A percentile compares a stretch with the other conserved stretches of the same genome.
Conservation (phyloP, 2,797 vertebrate genomes). For the Microctenopoma lineatum region DNA sequence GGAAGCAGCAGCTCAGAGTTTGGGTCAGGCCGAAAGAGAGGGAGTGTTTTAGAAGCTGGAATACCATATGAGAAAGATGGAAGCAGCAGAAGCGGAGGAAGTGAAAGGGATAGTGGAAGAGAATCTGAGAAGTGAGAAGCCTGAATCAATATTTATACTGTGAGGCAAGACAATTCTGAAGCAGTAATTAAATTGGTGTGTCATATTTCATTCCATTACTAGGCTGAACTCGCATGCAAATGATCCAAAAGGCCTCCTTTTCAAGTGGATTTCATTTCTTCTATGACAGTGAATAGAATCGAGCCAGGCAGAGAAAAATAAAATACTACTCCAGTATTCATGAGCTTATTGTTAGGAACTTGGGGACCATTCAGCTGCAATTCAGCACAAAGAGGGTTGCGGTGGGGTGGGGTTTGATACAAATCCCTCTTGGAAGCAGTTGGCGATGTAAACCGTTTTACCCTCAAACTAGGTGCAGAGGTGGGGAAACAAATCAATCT, state of each 20-base stretch:
- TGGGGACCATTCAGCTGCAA: slow-evolving; percentile 57
- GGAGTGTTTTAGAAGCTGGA: slow-evolving; percentile 35
- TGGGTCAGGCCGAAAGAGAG: slow-evolving; percentile 13
- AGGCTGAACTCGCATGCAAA: slow-evolving; percentile 74
- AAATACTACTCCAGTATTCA: slow-evolving; percentile 75
- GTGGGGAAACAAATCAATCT: slow-evolving; percentile 63
- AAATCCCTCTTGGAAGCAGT: slow-evolving; percentile 40
- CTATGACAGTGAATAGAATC: slow-evolving; percentile 71
- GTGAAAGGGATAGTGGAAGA: slow-evolving; percentile 27
- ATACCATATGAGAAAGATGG: slow-evolving; percentile 48
- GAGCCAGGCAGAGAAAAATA: slow-evolving; percentile 66
- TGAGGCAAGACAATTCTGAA: slow-evolving; percentile 77
- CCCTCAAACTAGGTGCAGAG: slow-evolving; percentile 44
- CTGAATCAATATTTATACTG: slow-evolving; percentile 82
- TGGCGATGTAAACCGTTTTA: slow-evolving; percentile 34
- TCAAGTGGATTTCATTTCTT: slow-evolving; percentile 74
- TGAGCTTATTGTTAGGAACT: slow-evolving; percentile 75
- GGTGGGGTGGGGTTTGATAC: slow-evolving; percentile 12
- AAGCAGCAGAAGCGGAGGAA: slow-evolving; percentile 17
- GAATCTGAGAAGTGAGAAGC: slow-evolving; percentile 52
- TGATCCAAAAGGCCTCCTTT: slow-evolving; percentile 69
- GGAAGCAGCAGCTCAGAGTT: slow-evolving; percentile 28
- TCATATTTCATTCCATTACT: slow-evolving; percentile 84
- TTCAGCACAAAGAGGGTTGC: slow-evolving; percentile 24
- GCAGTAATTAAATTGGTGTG: slow-evolving; percentile 83